Percentiles rank a stretch among this genome's conserved stretches.
These are phyloP conservation scores for Sinocyclocheilus anshuiensis DNA, from an alignment of 2,113 vertebrate genomes.

Conservation along the genomic window DNA sequence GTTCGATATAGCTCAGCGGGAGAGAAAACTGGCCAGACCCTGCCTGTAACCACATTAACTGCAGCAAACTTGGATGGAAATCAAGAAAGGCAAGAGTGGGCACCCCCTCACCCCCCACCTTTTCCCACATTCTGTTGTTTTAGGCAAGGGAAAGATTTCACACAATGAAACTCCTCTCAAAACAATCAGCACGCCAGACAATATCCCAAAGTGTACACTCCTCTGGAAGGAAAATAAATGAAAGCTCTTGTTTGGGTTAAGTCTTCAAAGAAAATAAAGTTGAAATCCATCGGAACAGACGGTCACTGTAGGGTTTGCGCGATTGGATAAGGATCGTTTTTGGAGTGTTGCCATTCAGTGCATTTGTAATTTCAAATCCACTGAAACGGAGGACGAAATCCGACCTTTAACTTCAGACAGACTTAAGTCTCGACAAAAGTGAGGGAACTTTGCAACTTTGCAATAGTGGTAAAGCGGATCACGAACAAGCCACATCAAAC, in stretches of 20 bases:
- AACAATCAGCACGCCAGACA: conserved; percentile 70
- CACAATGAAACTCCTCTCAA: conserved; percentile 69
- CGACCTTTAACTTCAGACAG: neutral
- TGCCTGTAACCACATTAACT: conserved; percentile 21
- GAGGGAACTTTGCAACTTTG: conserved; percentile 17
- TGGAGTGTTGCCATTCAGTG: conserved; percentile 32
- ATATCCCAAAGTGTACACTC: conserved; percentile 74
- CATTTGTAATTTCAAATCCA: conserved; percentile 39
- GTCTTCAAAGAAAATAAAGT: conserved; percentile 70
- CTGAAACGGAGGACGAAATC: conserved; percentile 23
- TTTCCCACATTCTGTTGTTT: conserved; percentile 47
- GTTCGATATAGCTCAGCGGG: conserved; percentile 24
- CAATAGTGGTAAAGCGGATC: conserved; percentile 10
- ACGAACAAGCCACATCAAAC: conserved; percentile 2
- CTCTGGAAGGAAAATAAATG: conserved; percentile 73
- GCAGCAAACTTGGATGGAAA: conserved; percentile 42
- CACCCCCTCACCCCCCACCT: conserved; percentile 45
- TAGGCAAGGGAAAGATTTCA: conserved; percentile 56
- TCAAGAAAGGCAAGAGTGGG: conserved; percentile 59
- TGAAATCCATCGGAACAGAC: conserved; percentile 42
- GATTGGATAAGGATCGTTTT: conserved; percentile 36
- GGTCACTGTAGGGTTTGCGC: conserved; percentile 32
- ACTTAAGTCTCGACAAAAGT: neutral
- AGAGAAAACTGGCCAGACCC: conserved; percentile 10
- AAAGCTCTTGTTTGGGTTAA: conserved; percentile 73